These are phyloP conservation scores for Clanis bilineata DNA, from an alignment of 2,888 invertebrate genomes.

Conservation along the genomic window DNA sequence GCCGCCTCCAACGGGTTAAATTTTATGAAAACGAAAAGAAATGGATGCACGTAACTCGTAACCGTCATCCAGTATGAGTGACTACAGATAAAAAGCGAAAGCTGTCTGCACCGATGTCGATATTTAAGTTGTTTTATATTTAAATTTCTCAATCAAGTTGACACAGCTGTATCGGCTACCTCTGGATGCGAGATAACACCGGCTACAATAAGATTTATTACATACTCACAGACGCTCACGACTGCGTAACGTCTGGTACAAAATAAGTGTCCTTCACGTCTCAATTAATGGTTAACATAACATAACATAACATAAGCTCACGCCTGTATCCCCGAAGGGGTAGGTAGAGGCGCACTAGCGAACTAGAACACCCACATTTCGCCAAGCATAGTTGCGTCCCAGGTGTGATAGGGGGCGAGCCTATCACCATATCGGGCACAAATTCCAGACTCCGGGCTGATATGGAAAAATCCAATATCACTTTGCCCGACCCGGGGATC, in stretches of 20 bases:
- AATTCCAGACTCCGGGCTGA: no score
- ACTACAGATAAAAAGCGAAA: constrained; percentile 31
- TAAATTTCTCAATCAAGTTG: constrained; percentile 64
- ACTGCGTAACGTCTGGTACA: constrained; percentile 31
- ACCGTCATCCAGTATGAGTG: constrained; percentile 24
- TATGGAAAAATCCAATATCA: no score
- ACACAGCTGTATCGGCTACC: constrained; percentile 66
- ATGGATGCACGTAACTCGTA: constrained; percentile 15
- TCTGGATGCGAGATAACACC: constrained; percentile 64
- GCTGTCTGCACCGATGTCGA: constrained; percentile 23
- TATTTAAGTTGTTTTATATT: constrained; percentile 58
- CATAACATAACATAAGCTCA: no score
- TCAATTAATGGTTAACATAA: constrained; percentile 19
- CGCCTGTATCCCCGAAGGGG: no score
- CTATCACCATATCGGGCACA: no score
- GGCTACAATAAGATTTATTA: constrained; percentile 74
- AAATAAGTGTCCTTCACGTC: constrained; percentile 44
- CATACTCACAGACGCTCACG: constrained; percentile 50
- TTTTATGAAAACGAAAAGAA: neutral
- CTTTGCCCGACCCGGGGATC: no score
- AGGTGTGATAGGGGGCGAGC: no score
- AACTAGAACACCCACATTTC: no score
- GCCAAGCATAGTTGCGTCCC: no score
- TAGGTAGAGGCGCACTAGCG: no score
- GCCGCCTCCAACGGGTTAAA: no score